Percentiles rank a stretch among this genome's conserved stretches.
These are phyloP conservation scores for Spilosoma lubricipeda DNA, from an alignment of 2,888 invertebrate species.

Conservation along the genomic window DNA sequence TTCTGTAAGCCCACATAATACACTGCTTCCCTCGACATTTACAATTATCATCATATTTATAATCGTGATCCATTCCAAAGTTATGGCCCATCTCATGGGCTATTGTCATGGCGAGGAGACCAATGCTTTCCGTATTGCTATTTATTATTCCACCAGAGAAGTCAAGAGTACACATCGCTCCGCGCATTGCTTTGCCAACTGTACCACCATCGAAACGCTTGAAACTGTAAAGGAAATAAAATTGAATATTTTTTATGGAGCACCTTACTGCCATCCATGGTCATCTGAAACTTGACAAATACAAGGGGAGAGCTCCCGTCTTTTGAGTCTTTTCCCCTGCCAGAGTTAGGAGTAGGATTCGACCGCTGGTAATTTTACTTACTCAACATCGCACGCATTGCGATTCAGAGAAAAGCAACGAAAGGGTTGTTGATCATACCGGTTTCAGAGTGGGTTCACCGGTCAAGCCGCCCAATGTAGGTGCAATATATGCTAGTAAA, in stretches of 20 bases:
- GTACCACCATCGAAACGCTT: constrained; percentile 96
- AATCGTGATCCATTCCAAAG: constrained; percentile 33
- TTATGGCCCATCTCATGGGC: constrained; percentile 37
- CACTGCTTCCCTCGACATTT: constrained; percentile 95
- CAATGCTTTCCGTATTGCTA: constrained; percentile 3
- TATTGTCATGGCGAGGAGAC: constrained; percentile 20
- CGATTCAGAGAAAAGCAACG: too few species aligned
- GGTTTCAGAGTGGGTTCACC: too few species aligned
- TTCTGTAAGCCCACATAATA: constrained; percentile 98
- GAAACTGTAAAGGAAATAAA: constrained; percentile 86
- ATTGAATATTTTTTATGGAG: neutral
- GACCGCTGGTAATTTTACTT: too few species aligned
- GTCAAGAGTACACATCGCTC: constrained; percentile 97
- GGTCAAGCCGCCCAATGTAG: too few species aligned
- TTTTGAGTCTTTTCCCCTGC: too few species aligned
- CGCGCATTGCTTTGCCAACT: constrained; percentile 98
- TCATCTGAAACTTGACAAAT: too few species aligned
- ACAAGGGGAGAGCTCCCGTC: too few species aligned
- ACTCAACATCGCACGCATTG: too few species aligned
- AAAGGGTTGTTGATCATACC: too few species aligned
- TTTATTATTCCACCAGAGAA: constrained; percentile 72
- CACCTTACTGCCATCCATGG: too few species aligned
- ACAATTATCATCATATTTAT: constrained; percentile 87
- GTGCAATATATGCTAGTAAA: too few species aligned
- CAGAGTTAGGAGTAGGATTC: too few species aligned